Base-by-base conservation (phyloP, 2,113 vertebrate species). In the Lagopus muta region DNA sequence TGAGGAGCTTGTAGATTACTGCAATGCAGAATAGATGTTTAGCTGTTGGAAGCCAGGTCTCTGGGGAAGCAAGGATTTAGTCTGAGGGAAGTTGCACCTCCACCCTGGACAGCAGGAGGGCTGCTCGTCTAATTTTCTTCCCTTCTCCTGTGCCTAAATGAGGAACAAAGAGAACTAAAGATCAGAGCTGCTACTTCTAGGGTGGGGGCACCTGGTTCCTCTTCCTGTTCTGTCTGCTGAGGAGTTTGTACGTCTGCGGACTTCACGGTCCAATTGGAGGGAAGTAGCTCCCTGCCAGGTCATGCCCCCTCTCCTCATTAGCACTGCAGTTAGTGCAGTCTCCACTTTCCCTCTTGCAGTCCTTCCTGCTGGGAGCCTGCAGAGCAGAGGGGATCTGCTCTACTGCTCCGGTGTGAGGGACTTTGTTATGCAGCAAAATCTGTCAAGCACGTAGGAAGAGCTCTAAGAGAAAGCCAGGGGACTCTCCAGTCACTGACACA, bases 1-100 rank as follows among this genome's bases (percentile, higher is more conserved):
- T 40, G 45, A 87, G 36, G 48, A n/a, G 6, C n/a, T 70, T 19
- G 28, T 42, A 21, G 45, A 32, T 72, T 77, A 28, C 47, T 0
- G 0, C 28, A 22, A 27, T 40, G 45, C 16, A 6, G 1, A 1
- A 0, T 4, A 18, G 36, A 10, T 4, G 0, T 71, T 89, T n/a
- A 50, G 32, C 27, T 84, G 3, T 0, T n/a, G 30, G 67, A 38
- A 61, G 32, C 54, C 4, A 1, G 10, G 3, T 17, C 8, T 30
- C 19, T 45, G 32, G 22, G 40, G 30, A 65, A 43, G 32, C 17
- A 11, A 52, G 48, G 22, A 50, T 80, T 89, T 28, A 66, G 17
- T 45, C 48, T 1, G 3, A 62, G 8, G 3, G 36, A 38, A 25
- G 11, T 45, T 84, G 42, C 40, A 42, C 28, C 62, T 20, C 72